phyloP scores from a whole-genome alignment of 2,113 vertebrate species.

The Gobius niger region DNA sequence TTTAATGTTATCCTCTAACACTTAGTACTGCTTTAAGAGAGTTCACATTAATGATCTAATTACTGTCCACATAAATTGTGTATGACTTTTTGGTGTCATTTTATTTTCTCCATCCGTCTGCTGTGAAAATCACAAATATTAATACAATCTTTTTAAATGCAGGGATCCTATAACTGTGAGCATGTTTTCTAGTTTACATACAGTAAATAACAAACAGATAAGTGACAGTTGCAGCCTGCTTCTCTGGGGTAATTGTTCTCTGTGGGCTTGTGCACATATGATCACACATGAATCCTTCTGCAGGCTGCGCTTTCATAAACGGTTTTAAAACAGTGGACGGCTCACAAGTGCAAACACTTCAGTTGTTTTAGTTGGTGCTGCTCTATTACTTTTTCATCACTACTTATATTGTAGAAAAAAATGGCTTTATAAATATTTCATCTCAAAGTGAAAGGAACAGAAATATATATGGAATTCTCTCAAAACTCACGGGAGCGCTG shows the following conservation, averaged over 20 bases:
- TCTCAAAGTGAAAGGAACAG: background rate
- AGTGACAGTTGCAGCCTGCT: slow-evolving; percentile 13
- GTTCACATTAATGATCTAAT: no score
- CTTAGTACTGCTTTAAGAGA: no score
- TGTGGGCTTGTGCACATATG: slow-evolving; percentile 25
- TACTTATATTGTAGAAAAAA: background rate
- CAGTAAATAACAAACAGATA: no score
- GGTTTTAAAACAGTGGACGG: slow-evolving; percentile 8
- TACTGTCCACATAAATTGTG: no score
- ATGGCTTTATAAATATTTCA: slow-evolving; percentile 2
- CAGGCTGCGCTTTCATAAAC: slow-evolving; percentile 27
- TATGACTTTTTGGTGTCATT: no score
- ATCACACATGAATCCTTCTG: slow-evolving; percentile 22
- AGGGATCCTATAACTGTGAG: no score
- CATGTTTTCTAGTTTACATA: background rate
- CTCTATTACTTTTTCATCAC: background rate
- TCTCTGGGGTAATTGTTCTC: slow-evolving; percentile 50
- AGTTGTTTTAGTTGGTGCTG: background rate
- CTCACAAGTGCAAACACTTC: slow-evolving; percentile 1
- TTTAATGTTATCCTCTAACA: no score
- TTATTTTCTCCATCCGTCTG: no score
- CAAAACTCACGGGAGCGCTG: background rate
- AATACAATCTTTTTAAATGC: no score
- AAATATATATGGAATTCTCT: background rate
- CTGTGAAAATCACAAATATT: no score